These are phyloP conservation scores for Molossus molossus DNA, from an alignment of 2,797 vertebrate genomes.

Conservation along the genomic window DNA sequence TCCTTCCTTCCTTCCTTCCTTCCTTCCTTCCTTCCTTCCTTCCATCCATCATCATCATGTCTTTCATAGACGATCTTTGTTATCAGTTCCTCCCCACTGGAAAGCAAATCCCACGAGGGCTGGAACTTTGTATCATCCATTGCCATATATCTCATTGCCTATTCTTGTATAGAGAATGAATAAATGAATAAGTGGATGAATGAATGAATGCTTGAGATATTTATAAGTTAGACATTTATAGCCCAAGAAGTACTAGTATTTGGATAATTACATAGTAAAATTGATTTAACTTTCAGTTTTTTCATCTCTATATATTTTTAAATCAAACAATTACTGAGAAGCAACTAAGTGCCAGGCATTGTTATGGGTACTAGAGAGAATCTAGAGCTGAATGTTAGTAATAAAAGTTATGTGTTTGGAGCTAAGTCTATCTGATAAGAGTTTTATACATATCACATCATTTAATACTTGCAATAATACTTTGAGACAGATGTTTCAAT, in stretches of 20 bases:
- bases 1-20: neutral
- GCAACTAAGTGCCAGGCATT: neutral
- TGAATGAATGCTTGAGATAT: neutral
- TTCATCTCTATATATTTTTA: neutral
- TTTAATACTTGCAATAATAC: neutral
- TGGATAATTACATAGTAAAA: neutral
- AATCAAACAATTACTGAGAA: neutral
- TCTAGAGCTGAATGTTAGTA: neutral
- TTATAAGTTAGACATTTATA: constrained; percentile 22
- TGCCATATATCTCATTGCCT: neutral
- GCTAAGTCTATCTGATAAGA: neutral
- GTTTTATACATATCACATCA: neutral
- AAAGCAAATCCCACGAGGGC: neutral
- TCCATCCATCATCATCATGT: neutral
- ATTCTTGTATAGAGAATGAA: neutral
- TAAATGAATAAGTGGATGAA: neutral
- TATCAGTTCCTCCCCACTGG: neutral
- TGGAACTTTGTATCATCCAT: neutral
- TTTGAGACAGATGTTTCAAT: neutral
- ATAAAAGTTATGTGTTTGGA: neutral
- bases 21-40: neutral
- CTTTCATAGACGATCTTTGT: neutral
- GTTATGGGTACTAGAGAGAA: neutral
- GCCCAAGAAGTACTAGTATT: neutral
- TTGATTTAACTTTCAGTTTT: neutral